A percentile compares a stretch with the other conserved stretches of the same genome.
Evolutionary conservation across 2,888 invertebrate genomes (phyloP).

Genomic region (Tupiocoris notatus): DNA sequence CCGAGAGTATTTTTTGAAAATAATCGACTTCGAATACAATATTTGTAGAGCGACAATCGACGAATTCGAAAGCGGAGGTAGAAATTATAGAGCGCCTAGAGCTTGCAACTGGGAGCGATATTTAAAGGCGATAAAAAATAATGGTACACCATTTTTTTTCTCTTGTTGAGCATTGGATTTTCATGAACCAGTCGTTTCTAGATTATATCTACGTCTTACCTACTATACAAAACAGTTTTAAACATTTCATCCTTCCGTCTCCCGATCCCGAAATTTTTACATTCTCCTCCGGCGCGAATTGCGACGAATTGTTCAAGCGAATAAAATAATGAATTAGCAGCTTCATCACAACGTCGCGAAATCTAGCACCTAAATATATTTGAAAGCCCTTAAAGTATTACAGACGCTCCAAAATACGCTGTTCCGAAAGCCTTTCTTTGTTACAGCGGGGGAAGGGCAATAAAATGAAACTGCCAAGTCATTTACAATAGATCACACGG

Average conservation of each 20-base stretch:
- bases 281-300: no score
- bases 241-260: slow-evolving; percentile 14
- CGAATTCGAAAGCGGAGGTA: no score
- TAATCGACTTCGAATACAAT: background rate
- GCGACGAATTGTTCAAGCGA: slow-evolving; percentile 25
- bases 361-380: slow-evolving; percentile 36
- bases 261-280: slow-evolving; percentile 25
- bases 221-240: slow-evolving; percentile 39
- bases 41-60: background rate
- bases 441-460: background rate
- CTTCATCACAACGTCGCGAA: slow-evolving; percentile 39
- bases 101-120: slow-evolving; percentile 14
- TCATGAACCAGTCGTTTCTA: slow-evolving; percentile 47
- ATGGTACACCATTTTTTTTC: slow-evolving; percentile 34
- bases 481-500: slow-evolving; percentile 3
- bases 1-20: no score
- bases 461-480: slow-evolving; percentile 39
- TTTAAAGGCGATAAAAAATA: slow-evolving; percentile 28
- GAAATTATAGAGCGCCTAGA: background rate
- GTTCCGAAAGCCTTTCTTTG: slow-evolving; percentile 19
- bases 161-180: slow-evolving; percentile 47
- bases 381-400: slow-evolving; percentile 35
- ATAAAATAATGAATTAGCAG: slow-evolving; percentile 35
- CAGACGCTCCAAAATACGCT: slow-evolving; percentile 23
- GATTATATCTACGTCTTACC: slow-evolving; percentile 41